Conservation (phyloP, 2,113 vertebrate genomes). For the Barnardius zonarius region DNA sequence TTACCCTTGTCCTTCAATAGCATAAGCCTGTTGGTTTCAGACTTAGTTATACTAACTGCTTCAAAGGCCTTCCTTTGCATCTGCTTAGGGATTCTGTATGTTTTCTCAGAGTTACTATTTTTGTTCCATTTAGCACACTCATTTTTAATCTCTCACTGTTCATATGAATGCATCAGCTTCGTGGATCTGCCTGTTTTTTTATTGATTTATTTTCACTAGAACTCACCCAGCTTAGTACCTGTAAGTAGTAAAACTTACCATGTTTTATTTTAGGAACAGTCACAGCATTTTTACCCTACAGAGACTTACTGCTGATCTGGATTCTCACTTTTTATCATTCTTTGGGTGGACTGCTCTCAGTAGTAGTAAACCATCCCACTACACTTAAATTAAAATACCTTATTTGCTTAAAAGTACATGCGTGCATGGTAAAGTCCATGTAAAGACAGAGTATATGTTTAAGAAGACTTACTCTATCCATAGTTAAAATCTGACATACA, state of each 20-base stretch:
- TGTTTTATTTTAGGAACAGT: neutral
- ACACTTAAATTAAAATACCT: slow-evolving; percentile 25
- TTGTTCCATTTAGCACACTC: slow-evolving; percentile 43
- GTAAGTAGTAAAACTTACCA: neutral
- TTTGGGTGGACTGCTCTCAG: neutral
- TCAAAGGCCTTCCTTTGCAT: slow-evolving; percentile 57
- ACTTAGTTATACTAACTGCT: slow-evolving; percentile 61
- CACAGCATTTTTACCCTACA: neutral
- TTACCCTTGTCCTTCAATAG: slow-evolving; percentile 67
- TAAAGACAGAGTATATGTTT: neutral
- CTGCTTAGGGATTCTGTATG: slow-evolving; percentile 62
- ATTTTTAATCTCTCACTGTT: slow-evolving; percentile 61
- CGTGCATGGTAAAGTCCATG: neutral
- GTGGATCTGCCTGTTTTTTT: neutral
- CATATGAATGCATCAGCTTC: neutral
- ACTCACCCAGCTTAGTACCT: neutral
- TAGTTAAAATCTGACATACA: neutral
- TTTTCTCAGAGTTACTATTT: slow-evolving; percentile 55
- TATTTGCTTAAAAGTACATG: neutral
- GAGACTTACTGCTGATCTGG: neutral
- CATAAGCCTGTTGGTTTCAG: slow-evolving; percentile 68
- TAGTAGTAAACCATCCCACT: neutral
- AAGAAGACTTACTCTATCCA: neutral
- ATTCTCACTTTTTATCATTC: slow-evolving; percentile 37
- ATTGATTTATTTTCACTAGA: neutral